phyloP scores from a whole-genome alignment of 1,140 invertebrate species.

The Monochamus saltuarius region DNA sequence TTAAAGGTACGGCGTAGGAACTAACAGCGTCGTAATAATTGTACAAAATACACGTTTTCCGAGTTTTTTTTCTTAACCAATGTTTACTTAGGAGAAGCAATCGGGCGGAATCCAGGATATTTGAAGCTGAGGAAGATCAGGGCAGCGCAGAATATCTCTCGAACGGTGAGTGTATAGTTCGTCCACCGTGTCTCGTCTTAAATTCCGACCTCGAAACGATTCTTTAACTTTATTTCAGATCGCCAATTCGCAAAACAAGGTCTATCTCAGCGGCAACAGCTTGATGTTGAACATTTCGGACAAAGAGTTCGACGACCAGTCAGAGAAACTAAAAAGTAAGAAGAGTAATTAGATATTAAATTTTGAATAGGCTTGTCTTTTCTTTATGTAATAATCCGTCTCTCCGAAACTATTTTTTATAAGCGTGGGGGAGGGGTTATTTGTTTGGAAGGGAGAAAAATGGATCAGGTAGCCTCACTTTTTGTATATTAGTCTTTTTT shows the following conservation, averaged over 20 bases:
- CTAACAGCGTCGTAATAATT: not conserved
- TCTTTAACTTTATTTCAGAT: slow-evolving; percentile 62
- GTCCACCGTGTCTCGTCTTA: not conserved
- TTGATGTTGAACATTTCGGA: slow-evolving; percentile 98
- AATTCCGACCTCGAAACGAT: not conserved
- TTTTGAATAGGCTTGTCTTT: no score
- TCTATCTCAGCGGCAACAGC: slow-evolving; percentile 89
- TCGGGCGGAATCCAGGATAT: slow-evolving; percentile 94
- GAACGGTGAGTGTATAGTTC: slow-evolving; percentile 73
- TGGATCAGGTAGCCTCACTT: no score
- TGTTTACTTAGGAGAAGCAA: slow-evolving; percentile 89
- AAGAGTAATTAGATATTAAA: slow-evolving; percentile 42
- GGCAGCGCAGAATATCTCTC: slow-evolving; percentile 95
- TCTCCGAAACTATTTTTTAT: no score
- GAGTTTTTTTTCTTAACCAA: slow-evolving; percentile 63
- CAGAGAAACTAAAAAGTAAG: slow-evolving; percentile 83
- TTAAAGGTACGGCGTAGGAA: not conserved
- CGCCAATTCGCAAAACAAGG: slow-evolving; percentile 90
- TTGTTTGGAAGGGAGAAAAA: no score
- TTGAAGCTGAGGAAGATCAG: slow-evolving; percentile 96
- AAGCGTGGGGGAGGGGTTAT: no score
- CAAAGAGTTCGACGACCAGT: slow-evolving; percentile 85
- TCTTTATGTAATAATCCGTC: no score
- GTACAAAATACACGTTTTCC: slow-evolving; percentile 6
- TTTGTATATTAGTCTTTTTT: no score